Conservation (phyloP, 2,113 vertebrate species). For the Scytalopus superciliaris region DNA sequence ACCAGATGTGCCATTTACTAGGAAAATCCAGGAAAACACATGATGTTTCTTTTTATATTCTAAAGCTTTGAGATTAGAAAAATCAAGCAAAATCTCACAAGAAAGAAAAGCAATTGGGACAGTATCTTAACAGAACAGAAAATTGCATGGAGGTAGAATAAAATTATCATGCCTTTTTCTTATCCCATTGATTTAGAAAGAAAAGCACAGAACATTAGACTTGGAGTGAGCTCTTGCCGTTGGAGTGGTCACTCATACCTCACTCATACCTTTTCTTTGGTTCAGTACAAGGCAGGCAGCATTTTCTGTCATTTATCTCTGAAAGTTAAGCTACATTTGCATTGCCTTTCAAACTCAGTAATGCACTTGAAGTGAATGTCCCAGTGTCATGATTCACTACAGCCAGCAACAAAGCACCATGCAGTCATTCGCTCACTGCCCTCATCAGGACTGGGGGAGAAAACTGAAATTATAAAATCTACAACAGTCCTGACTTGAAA, state of each 20-base stretch:
- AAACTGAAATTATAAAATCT: not conserved
- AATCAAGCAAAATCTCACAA: accelerated
- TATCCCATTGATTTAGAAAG: not conserved
- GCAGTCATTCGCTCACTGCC: not conserved
- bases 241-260: not conserved
- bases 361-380: not conserved
- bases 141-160: not conserved
- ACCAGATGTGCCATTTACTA: not conserved
- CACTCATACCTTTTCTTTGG: not conserved
- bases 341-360: not conserved
- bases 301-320: not conserved
- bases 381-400: not conserved
- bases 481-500: not conserved
- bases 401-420: not conserved
- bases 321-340: not conserved
- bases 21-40: not conserved
- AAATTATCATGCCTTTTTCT: not conserved
- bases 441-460: not conserved
- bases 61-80: not conserved
- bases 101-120: not conserved
- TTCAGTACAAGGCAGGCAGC: not conserved
- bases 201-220: not conserved
- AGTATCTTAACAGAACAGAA: not conserved
- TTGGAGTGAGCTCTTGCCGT: not conserved
- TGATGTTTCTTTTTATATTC: not conserved